phyloP scores from a whole-genome alignment of 2,888 invertebrate genomes.

The Adelognathus sp. region DNA sequence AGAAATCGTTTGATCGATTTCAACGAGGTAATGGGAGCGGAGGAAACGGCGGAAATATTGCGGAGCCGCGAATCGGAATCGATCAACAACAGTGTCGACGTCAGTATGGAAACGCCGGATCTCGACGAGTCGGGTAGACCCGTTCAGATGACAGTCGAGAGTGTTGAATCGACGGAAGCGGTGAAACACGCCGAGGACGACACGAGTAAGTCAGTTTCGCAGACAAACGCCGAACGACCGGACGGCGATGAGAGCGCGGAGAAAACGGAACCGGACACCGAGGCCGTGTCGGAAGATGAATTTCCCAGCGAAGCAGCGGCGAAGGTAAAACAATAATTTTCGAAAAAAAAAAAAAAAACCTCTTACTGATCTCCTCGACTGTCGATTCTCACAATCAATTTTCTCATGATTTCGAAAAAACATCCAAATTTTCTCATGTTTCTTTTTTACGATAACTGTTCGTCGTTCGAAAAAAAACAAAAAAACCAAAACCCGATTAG shows the following conservation, averaged over 20 bases:
- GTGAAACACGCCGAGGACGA: conserved; percentile 74
- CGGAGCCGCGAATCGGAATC: conserved; percentile 54
- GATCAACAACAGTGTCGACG: conserved; percentile 18
- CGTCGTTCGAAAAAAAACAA: conserved; percentile 16
- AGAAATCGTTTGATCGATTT: conserved; percentile 57
- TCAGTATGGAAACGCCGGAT: conserved; percentile 60
- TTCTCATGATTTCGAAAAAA: not conserved
- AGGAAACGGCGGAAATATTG: conserved; percentile 60
- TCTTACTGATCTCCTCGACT: not conserved
- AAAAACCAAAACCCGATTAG: conserved; percentile 46
- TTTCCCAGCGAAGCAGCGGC: conserved; percentile 79
- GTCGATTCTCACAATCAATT: not conserved
- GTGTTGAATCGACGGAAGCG: conserved; percentile 59
- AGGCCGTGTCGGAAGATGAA: conserved; percentile 93
- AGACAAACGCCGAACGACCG: conserved; percentile 19
- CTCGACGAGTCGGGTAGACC: conserved; percentile 66
- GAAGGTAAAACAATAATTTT: conserved; percentile 71
- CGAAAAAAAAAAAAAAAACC: not conserved
- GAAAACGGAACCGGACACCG: conserved; percentile 89
- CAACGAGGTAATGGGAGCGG: conserved; percentile 62
- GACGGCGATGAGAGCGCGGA: conserved; percentile 66
- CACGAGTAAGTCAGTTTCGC: conserved; percentile 49
- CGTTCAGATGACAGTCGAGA: conserved; percentile 73
- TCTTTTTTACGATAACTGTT: conserved; percentile 11
- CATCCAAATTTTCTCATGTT: conserved; percentile 15